These are phyloP conservation scores for Diabrotica undecimpunctata DNA, from an alignment of 1,140 invertebrate genomes.

Conservation along the genomic window DNA sequence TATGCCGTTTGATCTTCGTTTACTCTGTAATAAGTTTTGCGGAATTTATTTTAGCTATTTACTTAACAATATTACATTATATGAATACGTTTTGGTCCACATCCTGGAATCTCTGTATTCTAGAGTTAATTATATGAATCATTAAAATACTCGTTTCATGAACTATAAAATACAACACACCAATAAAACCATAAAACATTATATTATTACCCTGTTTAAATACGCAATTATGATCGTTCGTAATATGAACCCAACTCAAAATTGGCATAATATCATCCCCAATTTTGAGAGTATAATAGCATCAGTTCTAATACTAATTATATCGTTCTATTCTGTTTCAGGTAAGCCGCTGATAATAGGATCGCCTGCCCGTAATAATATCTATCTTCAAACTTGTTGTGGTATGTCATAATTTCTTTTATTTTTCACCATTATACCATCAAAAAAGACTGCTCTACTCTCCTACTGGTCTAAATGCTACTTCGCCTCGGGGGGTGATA, in stretches of 20 bases:
- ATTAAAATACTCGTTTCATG: too few relatives aligned
- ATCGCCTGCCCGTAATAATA: slow-evolving; percentile 7
- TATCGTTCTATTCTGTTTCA: slow-evolving; percentile 8
- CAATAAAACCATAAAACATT: too few relatives aligned
- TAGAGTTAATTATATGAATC: too few relatives aligned
- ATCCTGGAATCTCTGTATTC: too few relatives aligned
- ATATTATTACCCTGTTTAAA: too few relatives aligned
- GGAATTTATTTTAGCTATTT: too few relatives aligned
- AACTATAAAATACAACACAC: too few relatives aligned
- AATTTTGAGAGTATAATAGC: slow-evolving; percentile 4
- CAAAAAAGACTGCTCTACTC: background rate
- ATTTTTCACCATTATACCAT: slow-evolving; percentile 9
- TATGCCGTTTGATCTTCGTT: too few relatives aligned
- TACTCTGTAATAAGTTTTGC: too few relatives aligned
- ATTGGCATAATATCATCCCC: background rate
- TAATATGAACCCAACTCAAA: background rate
- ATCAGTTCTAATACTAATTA: background rate
- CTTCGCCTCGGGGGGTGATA: background rate
- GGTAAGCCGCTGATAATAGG: slow-evolving; percentile 12
- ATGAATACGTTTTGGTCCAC: too few relatives aligned
- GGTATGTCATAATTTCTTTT: slow-evolving; percentile 19
- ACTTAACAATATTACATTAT: too few relatives aligned
- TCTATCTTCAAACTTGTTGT: background rate
- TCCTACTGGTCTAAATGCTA: slow-evolving; percentile 8
- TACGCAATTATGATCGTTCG: too few relatives aligned